Base-by-base conservation (phyloP, 1,140 invertebrate genomes). In the Aphaenogaster floridana region DNA sequence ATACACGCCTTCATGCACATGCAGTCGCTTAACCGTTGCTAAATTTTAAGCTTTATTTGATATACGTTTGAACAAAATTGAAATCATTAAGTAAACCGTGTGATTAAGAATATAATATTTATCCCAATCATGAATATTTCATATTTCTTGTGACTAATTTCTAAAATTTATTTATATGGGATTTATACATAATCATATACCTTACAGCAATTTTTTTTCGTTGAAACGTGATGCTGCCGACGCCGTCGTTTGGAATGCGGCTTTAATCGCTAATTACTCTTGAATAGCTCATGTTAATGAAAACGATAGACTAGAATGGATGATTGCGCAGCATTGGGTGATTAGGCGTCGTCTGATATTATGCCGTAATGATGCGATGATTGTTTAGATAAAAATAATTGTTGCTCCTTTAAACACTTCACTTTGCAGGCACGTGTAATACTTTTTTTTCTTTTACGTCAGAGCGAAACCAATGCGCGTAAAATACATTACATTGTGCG, bases 191-290 rank as follows among this genome's bases (percentile, higher is more conserved):
- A 76, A 57, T 76, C 17, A 28, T 15, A 13, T 45, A 59, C 21
- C 5, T 17, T 17, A 59, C 3, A 21, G 15, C 15, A 1, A 59
- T 74, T 54, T 63, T 52, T 50, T 7, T 63, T 81, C 15, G 0
- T 45, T 54, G 7, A 76, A 69, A 21, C 45, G 8, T 15, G 21
- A 69, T 15, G 11, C 15, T 36, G 39, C 28, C 36, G 39, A 83
- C 9, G 36, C 59, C 72, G n/a, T 72, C 21, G 42, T 50, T 52
- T 7, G 54, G 45, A 48, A 78, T 72, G 71, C 11, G 21, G 42
- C 71, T 87, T 76, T 77, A 77, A 77, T 76, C 42, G 45, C 42
- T 85, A 86, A 90, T 83, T 57, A 68, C 6, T 7, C 21, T 45
- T 13, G 39, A 72, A 57, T 28, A 81, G 11, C 11, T 59, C 15